Conservation (phyloP, 2,888 invertebrate species). For the Sclerodermus sp. region DNA sequence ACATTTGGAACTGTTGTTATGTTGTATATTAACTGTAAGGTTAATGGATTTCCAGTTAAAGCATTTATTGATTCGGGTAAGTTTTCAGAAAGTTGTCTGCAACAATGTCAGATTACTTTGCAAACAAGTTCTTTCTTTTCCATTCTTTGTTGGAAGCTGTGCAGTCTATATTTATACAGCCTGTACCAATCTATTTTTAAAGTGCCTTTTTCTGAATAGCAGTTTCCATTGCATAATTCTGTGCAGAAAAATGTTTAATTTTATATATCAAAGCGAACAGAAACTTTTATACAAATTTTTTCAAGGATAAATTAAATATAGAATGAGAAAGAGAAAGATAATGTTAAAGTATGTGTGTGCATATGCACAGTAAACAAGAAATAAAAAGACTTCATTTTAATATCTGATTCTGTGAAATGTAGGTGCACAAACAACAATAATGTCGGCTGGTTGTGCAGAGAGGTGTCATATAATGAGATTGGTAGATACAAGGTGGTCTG, state of each 20-base stretch:
- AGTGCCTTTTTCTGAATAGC: slow-evolving; percentile 18
- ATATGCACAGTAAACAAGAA: too few relatives aligned
- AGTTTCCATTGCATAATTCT: slow-evolving; percentile 9
- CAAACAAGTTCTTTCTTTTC: not conserved
- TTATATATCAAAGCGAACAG: slow-evolving; percentile 22
- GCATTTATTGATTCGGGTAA: slow-evolving; percentile 96
- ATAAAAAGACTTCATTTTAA: not conserved
- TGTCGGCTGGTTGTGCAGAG: slow-evolving; percentile 95
- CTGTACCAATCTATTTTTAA: slow-evolving; percentile 31
- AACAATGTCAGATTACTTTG: too few relatives aligned
- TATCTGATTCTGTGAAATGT: too few relatives aligned
- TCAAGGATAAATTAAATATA: too few relatives aligned
- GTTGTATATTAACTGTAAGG: slow-evolving; percentile 96
- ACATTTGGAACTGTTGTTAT: slow-evolving; percentile 97
- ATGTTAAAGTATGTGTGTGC: too few relatives aligned
- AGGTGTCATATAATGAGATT: slow-evolving; percentile 88
- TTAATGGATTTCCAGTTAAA: slow-evolving; percentile 95
- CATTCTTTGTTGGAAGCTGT: not conserved
- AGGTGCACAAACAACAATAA: slow-evolving; percentile 96
- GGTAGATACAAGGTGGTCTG: slow-evolving; percentile 91
- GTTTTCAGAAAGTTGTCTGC: too few relatives aligned
- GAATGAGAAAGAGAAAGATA: too few relatives aligned
- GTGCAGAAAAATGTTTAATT: slow-evolving; percentile 28
- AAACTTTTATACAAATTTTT: too few relatives aligned
- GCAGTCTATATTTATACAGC: not conserved